phyloP scores from a whole-genome alignment of 2,797 vertebrate genomes.

The Pygocentrus nattereri region DNA sequence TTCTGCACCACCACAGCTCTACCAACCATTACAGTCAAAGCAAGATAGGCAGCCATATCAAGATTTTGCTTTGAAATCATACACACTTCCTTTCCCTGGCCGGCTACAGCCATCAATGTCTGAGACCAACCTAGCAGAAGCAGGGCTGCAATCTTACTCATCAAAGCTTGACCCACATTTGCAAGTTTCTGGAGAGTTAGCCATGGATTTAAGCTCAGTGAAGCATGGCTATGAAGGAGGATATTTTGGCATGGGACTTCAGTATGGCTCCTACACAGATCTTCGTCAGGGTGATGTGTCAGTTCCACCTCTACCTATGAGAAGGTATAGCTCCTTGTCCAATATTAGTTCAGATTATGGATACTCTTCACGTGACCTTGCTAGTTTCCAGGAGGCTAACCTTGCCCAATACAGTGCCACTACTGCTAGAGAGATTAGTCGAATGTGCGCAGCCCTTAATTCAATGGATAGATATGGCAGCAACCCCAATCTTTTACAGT shows the following conservation, averaged over 20 bases:
- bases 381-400: constrained; percentile 93
- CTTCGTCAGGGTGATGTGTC: constrained; percentile 88
- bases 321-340: constrained; percentile 94
- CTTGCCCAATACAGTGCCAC: constrained; percentile 98
- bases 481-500: constrained; percentile 88
- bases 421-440: constrained; percentile 96
- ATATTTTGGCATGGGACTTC: constrained; percentile 87
- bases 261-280: constrained; percentile 96
- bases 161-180: constrained; percentile 86
- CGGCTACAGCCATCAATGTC: constrained; percentile 96
- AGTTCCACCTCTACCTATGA: constrained; percentile 87
- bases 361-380: constrained; percentile 88
- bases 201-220: constrained; percentile 87
- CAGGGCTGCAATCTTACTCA: constrained; percentile 86
- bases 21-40: constrained; percentile 79
- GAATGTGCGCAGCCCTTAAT: constrained; percentile 98
- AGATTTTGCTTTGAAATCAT: constrained; percentile 86
- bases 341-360: constrained; percentile 96
- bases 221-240: constrained; percentile 91
- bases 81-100: constrained; percentile 84
- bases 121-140: constrained; percentile 94
- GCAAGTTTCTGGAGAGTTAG: constrained; percentile 81
- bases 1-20: constrained; percentile 78
- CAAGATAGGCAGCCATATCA: constrained; percentile 84
- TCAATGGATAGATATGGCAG: constrained; percentile 93